These are phyloP conservation scores for Eutrigla gurnardus DNA, from an alignment of 2,797 vertebrate species.

Conservation along the genomic window DNA sequence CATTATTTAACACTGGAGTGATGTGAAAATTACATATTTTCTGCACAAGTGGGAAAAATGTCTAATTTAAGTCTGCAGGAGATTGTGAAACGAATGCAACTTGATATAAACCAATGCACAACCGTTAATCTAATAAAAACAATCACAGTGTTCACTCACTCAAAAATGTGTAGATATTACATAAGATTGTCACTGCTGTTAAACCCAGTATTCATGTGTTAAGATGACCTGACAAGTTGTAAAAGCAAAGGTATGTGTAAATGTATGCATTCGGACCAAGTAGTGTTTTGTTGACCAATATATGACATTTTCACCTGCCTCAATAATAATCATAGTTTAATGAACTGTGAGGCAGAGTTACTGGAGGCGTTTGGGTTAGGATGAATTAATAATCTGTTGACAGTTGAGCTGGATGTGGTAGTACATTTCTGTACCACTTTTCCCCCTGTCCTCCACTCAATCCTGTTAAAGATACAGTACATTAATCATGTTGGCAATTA, in stretches of 20 bases:
- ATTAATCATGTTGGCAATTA: neutral
- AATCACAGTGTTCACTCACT: neutral
- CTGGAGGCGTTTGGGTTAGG: neutral
- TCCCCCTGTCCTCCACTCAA: neutral
- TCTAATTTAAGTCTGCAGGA: neutral
- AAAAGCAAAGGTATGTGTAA: slow-evolving; percentile 13
- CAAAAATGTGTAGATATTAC: neutral
- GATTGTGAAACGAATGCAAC: neutral
- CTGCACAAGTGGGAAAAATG: neutral
- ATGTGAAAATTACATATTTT: neutral
- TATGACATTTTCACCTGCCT: neutral
- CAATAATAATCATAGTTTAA: neutral
- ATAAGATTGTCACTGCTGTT: neutral
- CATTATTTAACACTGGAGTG: slow-evolving; percentile 1
- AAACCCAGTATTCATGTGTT: neutral
- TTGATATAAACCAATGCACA: neutral
- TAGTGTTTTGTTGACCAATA: neutral
- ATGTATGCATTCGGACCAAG: slow-evolving; percentile 4
- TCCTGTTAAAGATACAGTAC: neutral
- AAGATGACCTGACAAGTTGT: neutral
- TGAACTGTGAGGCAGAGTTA: neutral
- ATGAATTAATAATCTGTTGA: neutral
- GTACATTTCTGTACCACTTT: neutral
- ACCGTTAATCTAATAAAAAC: neutral
- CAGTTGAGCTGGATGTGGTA: neutral